These are phyloP conservation scores for Blastobasis lacticolella DNA, from an alignment of 2,888 invertebrate species.

Conservation along the genomic window DNA sequence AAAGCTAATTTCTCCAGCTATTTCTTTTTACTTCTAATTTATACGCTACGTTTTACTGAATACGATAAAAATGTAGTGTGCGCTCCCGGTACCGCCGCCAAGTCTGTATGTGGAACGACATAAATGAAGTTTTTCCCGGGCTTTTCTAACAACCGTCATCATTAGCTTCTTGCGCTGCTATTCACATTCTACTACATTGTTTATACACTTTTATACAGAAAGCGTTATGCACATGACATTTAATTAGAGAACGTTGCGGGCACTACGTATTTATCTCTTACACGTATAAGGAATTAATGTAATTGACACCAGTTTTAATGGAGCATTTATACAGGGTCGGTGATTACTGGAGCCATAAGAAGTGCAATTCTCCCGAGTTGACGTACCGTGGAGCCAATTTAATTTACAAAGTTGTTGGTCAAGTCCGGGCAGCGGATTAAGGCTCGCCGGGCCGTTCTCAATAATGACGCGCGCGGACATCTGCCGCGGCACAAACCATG, in stretches of 20 bases:
- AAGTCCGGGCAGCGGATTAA: conserved; percentile 44
- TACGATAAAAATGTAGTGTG: background rate
- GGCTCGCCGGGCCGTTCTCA: conserved; percentile 31
- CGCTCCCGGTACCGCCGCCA: conserved; percentile 5
- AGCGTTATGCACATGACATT: conserved; percentile 51
- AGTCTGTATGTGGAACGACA: conserved; percentile 19
- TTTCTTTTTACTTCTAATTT: no score
- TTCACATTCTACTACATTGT: conserved; percentile 46
- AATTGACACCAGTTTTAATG: conserved; percentile 68
- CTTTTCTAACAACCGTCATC: conserved; percentile 29
- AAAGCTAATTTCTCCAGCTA: no score
- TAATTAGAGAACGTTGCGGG: conserved; percentile 49
- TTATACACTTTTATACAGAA: conserved; percentile 49
- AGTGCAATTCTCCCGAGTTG: conserved; percentile 51
- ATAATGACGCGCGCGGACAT: conserved; percentile 43
- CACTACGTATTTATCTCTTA: conserved; percentile 45
- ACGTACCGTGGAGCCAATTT: conserved; percentile 56
- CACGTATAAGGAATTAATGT: conserved; percentile 60
- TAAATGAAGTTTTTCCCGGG: conserved; percentile 29
- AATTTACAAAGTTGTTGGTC: conserved; percentile 67
- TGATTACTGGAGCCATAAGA: conserved; percentile 58
- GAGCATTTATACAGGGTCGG: conserved; percentile 53
- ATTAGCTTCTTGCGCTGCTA: conserved; percentile 32
- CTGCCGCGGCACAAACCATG: conserved; percentile 34
- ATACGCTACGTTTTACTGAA: no score